Base-by-base conservation (phyloP, 1,140 invertebrate species). In the Belonocnema kinseyi region DNA sequence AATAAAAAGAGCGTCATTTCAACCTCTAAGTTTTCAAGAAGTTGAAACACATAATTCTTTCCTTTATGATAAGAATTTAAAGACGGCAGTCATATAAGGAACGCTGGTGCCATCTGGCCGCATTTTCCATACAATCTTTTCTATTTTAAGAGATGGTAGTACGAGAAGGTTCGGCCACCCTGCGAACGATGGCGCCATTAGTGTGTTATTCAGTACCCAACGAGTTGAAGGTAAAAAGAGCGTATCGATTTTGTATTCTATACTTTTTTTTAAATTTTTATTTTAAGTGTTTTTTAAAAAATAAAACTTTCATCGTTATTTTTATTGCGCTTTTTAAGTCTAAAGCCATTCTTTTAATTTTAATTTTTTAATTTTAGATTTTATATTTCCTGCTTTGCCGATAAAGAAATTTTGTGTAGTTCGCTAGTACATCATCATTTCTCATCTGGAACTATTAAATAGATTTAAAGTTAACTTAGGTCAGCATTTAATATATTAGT, bases 151-250 rank as follows among this genome's bases (percentile, higher is more conserved):
- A 61, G 56, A 66, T 17, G 61, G 80, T 77, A 51, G 71, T 16
- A 13, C 26, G 13, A 54, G 10, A 12, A 61, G 80, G 83, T 90
- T 90, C 79, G 66, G 4, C 75, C 10, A 61, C 61, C 33, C 50
- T 56, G 76, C 58, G 77, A 54, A 46, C 73, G 88, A 90, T 89
- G 88, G 85, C 88, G 85, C 84, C 82, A 83, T 79, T 17, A 73
- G 52, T 72, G n/a, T 1, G 21, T 21, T 50, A 76, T 51, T 12
- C 6, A 72, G 72, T 19, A 58, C 6, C 19, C 11, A 11, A 40
- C 8, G 16, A 54, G 46, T 78, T 51, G 12, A 13, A 54, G 2
- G 4, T 53, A 54, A 26, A 54, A 70, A 73, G 26, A n/a, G 19
- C 14, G 17, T 72, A 61, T 72, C 50, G 72, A 80, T 66, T 40